Evolutionary conservation across 1,140 invertebrate species (phyloP).

Genomic region (Macrosteles quadrilineatus): DNA sequence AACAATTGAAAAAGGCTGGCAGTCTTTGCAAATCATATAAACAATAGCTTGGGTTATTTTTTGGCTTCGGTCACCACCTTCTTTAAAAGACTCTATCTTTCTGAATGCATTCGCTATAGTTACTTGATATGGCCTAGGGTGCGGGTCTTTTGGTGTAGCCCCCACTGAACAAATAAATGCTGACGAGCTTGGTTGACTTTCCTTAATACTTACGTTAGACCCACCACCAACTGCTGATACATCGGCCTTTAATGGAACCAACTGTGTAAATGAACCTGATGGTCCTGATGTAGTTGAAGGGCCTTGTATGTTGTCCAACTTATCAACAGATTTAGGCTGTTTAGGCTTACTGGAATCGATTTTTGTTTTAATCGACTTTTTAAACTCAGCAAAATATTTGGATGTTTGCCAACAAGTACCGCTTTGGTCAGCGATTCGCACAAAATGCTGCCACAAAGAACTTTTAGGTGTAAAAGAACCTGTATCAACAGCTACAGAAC

Average conservation of each 20-base stretch:
- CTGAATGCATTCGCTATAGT: constrained; percentile 19
- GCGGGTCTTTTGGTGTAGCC: constrained; percentile 7
- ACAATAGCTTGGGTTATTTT: constrained; percentile 37
- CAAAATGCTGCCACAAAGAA: constrained; percentile 27
- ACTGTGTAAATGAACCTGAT: neutral
- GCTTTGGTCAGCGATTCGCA: constrained; percentile 8
- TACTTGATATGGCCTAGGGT: neutral
- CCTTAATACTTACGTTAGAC: neutral
- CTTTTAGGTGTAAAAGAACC: constrained; percentile 10
- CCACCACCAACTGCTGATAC: neutral
- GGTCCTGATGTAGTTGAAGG: neutral
- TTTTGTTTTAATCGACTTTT: constrained; percentile 24
- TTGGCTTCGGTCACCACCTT: constrained; percentile 21
- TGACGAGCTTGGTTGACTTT: constrained; percentile 10
- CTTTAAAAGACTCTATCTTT: constrained; percentile 30
- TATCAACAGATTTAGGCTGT: constrained; percentile 5
- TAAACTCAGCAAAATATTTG: constrained; percentile 23
- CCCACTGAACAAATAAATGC: constrained; percentile 10
- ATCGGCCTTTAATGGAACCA: too few relatives aligned
- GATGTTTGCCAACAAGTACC: constrained; percentile 29
- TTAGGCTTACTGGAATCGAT: constrained; percentile 18
- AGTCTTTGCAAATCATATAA: constrained; percentile 49
- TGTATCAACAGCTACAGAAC: constrained; percentile 10
- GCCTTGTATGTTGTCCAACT: constrained; percentile 10
- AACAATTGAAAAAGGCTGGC: constrained; percentile 47